Conservation (phyloP, 2,888 invertebrate genomes). For the Ochropleura plecta region DNA sequence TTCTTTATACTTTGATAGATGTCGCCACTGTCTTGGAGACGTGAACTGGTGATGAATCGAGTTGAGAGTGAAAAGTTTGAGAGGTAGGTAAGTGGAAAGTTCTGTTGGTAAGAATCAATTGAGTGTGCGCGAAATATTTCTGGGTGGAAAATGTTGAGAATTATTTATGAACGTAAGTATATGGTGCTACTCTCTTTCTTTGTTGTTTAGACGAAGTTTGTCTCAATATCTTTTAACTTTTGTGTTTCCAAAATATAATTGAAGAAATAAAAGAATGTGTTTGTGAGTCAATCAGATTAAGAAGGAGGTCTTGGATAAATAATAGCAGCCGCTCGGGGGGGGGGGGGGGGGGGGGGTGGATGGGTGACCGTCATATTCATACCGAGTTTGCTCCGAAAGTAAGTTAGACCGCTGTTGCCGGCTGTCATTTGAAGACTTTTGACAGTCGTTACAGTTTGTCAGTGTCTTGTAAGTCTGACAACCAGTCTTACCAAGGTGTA, state of each 20-base stretch:
- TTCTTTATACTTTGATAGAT: conserved; percentile 59
- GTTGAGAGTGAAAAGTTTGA: conserved; percentile 51
- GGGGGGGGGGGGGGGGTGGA: too few relatives aligned
- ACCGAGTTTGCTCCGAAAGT: too few relatives aligned
- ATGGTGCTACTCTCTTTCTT: conserved; percentile 16
- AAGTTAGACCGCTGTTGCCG: too few relatives aligned
- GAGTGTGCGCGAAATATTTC: conserved; percentile 48
- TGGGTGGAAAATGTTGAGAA: conserved; percentile 23
- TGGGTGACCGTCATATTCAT: too few relatives aligned
- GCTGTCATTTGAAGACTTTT: too few relatives aligned
- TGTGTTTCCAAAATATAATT: neutral
- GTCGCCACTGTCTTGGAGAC: conserved; percentile 49
- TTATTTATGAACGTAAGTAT: conserved; percentile 40
- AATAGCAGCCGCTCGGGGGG: too few relatives aligned
- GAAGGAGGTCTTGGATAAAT: too few relatives aligned
- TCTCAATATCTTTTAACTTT: neutral
- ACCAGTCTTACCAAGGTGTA: too few relatives aligned
- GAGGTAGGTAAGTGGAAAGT: conserved; percentile 49
- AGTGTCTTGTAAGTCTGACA: too few relatives aligned
- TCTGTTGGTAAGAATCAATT: conserved; percentile 48
- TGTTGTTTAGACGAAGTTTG: conserved; percentile 24
- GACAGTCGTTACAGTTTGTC: too few relatives aligned
- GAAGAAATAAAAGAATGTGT: neutral
- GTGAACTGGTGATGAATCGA: conserved; percentile 57
- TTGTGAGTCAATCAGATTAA: too few relatives aligned